Conservation (phyloP, 2,888 invertebrate species). For the Sericinus montela region DNA sequence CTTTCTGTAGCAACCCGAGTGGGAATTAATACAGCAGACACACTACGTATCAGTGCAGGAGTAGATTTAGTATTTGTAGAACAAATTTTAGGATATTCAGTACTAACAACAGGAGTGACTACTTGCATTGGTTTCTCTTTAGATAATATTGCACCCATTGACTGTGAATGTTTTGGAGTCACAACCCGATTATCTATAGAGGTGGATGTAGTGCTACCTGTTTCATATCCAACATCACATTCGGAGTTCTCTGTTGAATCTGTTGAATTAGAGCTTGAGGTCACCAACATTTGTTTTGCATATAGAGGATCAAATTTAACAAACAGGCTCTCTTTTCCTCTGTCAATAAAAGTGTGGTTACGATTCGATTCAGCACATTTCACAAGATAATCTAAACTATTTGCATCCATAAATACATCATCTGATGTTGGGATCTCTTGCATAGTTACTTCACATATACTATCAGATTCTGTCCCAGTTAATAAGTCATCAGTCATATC, state of each 20-base stretch:
- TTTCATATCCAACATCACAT: conserved; percentile 65
- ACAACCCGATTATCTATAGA: conserved; percentile 37
- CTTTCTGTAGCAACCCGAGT: conserved; percentile 61
- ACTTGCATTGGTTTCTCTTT: conserved; percentile 67
- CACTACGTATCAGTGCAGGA: conserved; percentile 61
- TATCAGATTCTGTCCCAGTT: conserved; percentile 60
- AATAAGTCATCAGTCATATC: conserved; percentile 57
- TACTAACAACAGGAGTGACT: conserved; percentile 60
- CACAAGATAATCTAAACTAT: conserved; percentile 75
- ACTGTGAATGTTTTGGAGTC: conserved; percentile 48
- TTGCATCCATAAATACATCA: conserved; percentile 77
- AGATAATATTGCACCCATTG: conserved; percentile 41
- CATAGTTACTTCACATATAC: conserved; percentile 67
- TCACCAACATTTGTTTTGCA: conserved; percentile 40
- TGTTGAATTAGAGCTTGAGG: conserved; percentile 29
- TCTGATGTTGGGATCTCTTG: conserved; percentile 54
- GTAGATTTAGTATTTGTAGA: conserved; percentile 35
- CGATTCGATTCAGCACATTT: conserved; percentile 63
- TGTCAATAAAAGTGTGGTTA: conserved; percentile 49
- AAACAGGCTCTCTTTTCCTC: conserved; percentile 82
- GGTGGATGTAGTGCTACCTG: conserved; percentile 57
- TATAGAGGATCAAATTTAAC: conserved; percentile 82
- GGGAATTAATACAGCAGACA: conserved; percentile 64
- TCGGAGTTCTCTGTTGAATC: conserved; percentile 45
- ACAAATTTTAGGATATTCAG: conserved; percentile 38